Evolutionary conservation across 2,888 invertebrate genomes (phyloP).

Genomic region (Scrobipalpa costella): DNA sequence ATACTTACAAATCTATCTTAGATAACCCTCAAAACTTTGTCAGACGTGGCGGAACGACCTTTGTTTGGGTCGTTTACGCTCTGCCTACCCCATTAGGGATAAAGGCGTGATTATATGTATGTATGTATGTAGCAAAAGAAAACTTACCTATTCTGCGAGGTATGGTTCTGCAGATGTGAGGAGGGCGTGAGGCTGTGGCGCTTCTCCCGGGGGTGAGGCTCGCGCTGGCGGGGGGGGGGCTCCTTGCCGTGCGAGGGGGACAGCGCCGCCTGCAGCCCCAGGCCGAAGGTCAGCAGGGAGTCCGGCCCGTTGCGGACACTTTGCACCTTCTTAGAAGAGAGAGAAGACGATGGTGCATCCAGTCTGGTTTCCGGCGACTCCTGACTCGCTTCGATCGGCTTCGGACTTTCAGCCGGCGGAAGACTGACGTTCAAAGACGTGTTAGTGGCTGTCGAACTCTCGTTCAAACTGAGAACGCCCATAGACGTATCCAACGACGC

Average conservation of each 20-base stretch:
- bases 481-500: conserved; percentile 62
- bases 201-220: conserved; percentile 73
- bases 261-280: conserved; percentile 66
- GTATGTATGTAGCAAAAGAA: too few species aligned
- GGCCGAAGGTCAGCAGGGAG: conserved; percentile 63
- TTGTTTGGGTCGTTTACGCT: too few species aligned
- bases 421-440: conserved; percentile 70
- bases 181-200: conserved; percentile 79
- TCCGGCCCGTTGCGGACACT: conserved; percentile 59
- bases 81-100: too few species aligned
- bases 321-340: conserved; percentile 53
- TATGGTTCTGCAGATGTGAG: conserved; percentile 63
- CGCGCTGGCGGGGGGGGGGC: conserved; percentile 56
- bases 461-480: conserved; percentile 68
- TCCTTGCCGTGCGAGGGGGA: conserved; percentile 70
- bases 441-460: conserved; percentile 73
- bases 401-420: conserved; percentile 69
- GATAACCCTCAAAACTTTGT: too few species aligned
- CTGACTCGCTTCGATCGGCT: conserved; percentile 49
- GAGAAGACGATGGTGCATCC: conserved; percentile 65
- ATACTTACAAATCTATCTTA: too few species aligned
- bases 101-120: too few species aligned
- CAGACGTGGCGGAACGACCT: too few species aligned
- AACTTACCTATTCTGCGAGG: conserved; percentile 66
- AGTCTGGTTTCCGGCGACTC: conserved; percentile 33